Percentiles rank a stretch among this genome's conserved stretches.
phyloP scores from a whole-genome alignment of 2,888 invertebrate species.

The Nipponacmea schrenckii region DNA sequence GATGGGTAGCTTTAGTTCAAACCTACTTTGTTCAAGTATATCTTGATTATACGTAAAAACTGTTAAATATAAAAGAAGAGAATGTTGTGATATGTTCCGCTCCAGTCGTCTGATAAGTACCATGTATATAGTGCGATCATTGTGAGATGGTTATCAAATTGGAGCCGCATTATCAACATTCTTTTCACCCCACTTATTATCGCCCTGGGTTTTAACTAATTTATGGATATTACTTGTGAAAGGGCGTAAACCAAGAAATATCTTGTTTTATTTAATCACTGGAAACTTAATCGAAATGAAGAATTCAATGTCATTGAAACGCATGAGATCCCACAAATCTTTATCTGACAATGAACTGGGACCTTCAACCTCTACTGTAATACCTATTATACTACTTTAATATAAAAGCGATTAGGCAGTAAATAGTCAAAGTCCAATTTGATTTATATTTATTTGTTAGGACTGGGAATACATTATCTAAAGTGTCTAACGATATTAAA shows the following conservation, averaged over 20 bases:
- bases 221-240: slow-evolving; percentile 2
- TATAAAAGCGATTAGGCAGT: no score
- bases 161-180: background rate
- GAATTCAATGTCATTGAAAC: no score
- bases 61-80: background rate
- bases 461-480: no score
- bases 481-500: no score
- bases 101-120: background rate
- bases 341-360: no score
- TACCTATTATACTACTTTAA: no score
- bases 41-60: background rate
- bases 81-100: background rate
- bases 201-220: background rate
- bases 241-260: background rate
- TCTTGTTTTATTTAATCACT: background rate
- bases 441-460: no score
- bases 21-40: slow-evolving; percentile 6
- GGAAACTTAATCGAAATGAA: no score
- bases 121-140: background rate
- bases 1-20: background rate
- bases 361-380: no score
- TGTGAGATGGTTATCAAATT: slow-evolving; percentile 4
- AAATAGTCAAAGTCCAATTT: no score
- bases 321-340: no score
- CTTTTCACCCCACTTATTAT: background rate